Percentiles rank a stretch among this genome's conserved stretches.
Conservation (phyloP, 2,113 vertebrate genomes). For the Dasyornis broadbenti region DNA sequence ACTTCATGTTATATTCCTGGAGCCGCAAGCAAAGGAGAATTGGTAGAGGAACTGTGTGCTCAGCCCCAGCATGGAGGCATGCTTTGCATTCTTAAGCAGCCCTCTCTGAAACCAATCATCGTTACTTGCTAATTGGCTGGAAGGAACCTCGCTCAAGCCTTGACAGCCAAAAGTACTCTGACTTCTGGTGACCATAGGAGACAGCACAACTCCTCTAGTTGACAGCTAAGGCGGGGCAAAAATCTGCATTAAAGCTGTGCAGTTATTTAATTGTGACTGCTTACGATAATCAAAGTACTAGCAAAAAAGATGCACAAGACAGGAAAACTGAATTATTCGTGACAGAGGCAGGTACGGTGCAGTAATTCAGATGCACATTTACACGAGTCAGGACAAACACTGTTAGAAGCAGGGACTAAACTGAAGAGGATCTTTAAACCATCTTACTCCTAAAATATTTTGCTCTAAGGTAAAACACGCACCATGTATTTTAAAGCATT, state of each 20-base stretch:
- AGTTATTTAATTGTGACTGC: not conserved
- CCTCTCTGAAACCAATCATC: conserved; percentile 31
- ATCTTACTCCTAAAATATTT: conserved; percentile 38
- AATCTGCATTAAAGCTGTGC: not conserved
- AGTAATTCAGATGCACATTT: not conserved
- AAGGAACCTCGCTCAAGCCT: conserved; percentile 21
- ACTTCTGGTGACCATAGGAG: conserved; percentile 10
- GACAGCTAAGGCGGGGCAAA: not conserved
- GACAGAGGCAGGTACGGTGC: not conserved
- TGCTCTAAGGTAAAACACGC: conserved; percentile 69
- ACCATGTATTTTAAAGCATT: conserved; percentile 83
- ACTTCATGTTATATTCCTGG: not conserved
- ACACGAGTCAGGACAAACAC: not conserved
- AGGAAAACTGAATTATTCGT: not conserved
- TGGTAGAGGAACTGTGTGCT: not conserved
- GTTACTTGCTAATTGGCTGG: conserved; percentile 41
- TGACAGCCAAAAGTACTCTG: conserved; percentile 18
- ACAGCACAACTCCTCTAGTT: not conserved
- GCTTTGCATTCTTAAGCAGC: conserved; percentile 47
- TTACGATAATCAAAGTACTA: not conserved
- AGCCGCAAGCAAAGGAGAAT: not conserved
- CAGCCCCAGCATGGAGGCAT: not conserved
- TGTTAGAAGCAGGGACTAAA: not conserved
- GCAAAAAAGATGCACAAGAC: not conserved
- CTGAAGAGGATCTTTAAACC: conserved; percentile 12